Base-by-base conservation (phyloP, 2,888 invertebrate species). In the Chaetoderma sp. region DNA sequence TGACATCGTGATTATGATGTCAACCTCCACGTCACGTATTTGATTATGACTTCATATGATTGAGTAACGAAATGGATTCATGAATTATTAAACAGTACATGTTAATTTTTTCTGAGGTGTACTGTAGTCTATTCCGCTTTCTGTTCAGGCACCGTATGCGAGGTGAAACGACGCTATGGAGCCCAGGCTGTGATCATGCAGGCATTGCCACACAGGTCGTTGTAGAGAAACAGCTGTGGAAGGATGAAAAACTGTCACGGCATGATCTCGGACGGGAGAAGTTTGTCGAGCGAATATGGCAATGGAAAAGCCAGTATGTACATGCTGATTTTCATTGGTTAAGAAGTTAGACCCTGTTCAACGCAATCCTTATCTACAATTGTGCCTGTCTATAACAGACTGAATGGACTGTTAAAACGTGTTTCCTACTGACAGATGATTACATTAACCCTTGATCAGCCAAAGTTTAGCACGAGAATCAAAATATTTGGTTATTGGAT, bases 161-260 rank as follows among this genome's bases (percentile, higher is more conserved):
- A 74, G 98, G 98, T 0, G 90, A 91, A 69, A 93, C 93, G 0
- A 94, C 95, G 0, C 87, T 98, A 0, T 99, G 98, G 97, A 93
- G 95, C 81, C 99, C 99, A 0, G 99, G 99, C 1, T 95, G 96
- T 82, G 99, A 99, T 89, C 99, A 99, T 88, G 99, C 99, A 1
- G 99, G 99, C 60, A 99, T 99, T 76, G 99, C 99, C 1, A 99
- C 99, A 0, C 99, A 99, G 87, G 96, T 98, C 18, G 96, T 99
- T 0, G 99, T 99, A 0, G 99, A 99, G 87, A 98, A 98, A 86
- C 93, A 94, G 78, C 81, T 99, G 4, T 94, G 94, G 93, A 91
- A 93, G 36, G 96, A 97, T 78, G 91, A 93, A 80, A 90, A 92
- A 75, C 90, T 93, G 80, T 93, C 93, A 0, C 90, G 98, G 13